Evolutionary conservation across 2,113 vertebrate species (phyloP), one percentile per base, ranked within the genome.

Genomic region (Tenebrosternarchus preto): DNA sequence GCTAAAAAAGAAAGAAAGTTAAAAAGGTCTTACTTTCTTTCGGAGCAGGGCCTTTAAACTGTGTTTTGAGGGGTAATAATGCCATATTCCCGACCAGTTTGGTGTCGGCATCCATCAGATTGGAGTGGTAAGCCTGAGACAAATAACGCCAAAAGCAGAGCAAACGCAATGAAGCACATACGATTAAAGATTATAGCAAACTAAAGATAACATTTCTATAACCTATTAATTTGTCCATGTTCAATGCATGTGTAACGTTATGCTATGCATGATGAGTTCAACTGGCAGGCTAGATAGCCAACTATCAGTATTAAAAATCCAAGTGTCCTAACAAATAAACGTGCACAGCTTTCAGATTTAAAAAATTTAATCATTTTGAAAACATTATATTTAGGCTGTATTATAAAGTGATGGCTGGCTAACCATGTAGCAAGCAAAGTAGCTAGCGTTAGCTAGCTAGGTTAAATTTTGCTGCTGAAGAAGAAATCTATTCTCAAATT

Each of bases 61-160:
- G 97, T 76, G 96, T 98, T 86, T 93, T 95, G 72, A 99, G 91
- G 33, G 98, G 97, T 53, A 99, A 88, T 86, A 99, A 77, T 0
- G 98, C 97, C 96, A 99, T 99, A 80, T 99, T 99, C 63, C 97
- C 98, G 86, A 97, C 89, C 61, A 98, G 77, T 73, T 96, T 97
- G 88, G 93, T 96, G 64, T 98, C 96, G 0, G 94, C 78, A 80
- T 94, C 91, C 96, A 96, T 94, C 83, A 98, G 88, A 73, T 84
- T 95, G 19, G 98, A 99, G 82, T 99, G 98, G 89, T 99, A 99
- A 85, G 98, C 98, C 98, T 99, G 71, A 0, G 64, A 71, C 4
- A 19, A 12, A 11, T 43, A 22, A 15, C 56, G 19, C 67, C 11
- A 16, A 24, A 73, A 5, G 15, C 24, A 33, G n/a, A 1, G 3